Evolutionary conservation across 1,140 invertebrate genomes (phyloP), one percentile per base, ranked within the genome.

Genomic region (Helicoverpa zea): DNA sequence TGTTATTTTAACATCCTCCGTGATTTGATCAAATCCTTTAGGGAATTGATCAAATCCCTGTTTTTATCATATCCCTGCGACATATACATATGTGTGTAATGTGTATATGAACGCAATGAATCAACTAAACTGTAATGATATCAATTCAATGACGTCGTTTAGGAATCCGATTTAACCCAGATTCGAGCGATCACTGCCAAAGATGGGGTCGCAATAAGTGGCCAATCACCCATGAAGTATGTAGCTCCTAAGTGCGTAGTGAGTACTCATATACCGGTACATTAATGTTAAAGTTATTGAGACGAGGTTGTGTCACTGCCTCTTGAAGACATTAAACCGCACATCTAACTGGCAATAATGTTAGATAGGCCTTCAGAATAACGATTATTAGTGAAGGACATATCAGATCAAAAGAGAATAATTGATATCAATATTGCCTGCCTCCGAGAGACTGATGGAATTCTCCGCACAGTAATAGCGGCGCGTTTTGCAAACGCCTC

Each of bases 401-500:
- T 68, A 68, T 68, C 43, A 68, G 43, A 47, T 66, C 10, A 2
- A n/a, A 66, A 64, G 13, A 66, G n/a, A 47, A 5, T 47, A 66
- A 66, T 66, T 35, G 63, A 49, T 49, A 11, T 12, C 14, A 68
- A 68, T 68, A n/a, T 68, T 13, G 43, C 64, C 43, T 10, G 14
- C 2, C 35, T 43, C 4, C 35, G 35, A 35, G 35, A 5, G 35
- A 43, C 35, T 43, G 35, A n/a, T 18, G 64, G 43, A 68, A 68
- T 68, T 68, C 64, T 18, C 12, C n/a, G 64, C 64, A 66, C 64
- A 68, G 64, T 68, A 68, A 68, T 51, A 68, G 64, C 64, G 64
- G n/a, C 64, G 16, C 64, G 49, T 68, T 68, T 68, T 68, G 64
- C 64, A 68, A 68, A 68, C 49, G 63, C 16, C 13, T 51, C 43